Evolutionary conservation across 2,113 vertebrate species (phyloP).

Genomic region (Poicephalus gulielmi): DNA sequence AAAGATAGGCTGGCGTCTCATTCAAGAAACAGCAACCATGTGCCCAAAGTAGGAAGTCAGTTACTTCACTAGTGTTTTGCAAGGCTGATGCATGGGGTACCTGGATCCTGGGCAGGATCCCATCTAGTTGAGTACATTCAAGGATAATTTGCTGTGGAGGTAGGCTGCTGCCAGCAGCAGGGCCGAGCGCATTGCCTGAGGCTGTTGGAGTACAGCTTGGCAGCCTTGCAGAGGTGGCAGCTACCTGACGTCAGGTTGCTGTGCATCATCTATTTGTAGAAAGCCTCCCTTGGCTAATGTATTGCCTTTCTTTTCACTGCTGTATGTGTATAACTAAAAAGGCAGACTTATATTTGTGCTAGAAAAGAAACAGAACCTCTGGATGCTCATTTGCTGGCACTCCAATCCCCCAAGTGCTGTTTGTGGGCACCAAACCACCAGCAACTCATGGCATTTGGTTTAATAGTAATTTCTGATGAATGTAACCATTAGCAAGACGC

Average conservation of each 20-base stretch:
- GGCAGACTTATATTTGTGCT: background rate
- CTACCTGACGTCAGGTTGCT: background rate
- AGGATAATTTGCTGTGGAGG: background rate
- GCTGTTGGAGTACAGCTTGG: background rate
- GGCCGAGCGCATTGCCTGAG: background rate
- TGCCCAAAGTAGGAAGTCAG: background rate
- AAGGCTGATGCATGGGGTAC: background rate
- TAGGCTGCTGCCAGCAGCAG: background rate
- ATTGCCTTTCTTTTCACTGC: background rate
- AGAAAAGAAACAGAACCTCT: background rate
- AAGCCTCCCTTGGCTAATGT: background rate
- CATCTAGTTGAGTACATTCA: background rate
- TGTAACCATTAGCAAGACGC: background rate
- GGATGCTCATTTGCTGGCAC: background rate
- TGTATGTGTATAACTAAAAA: background rate
- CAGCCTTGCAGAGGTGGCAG: background rate
- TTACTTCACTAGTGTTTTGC: background rate
- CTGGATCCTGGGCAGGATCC: background rate
- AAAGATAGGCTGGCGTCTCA: background rate
- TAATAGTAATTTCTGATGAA: background rate
- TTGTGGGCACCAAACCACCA: background rate
- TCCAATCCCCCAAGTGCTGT: accelerated
- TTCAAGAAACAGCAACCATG: background rate
- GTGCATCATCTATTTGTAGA: background rate
- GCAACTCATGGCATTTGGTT: background rate